These are phyloP conservation scores for Narcine bancroftii DNA, from an alignment of 2,113 vertebrate species.

Conservation along the genomic window DNA sequence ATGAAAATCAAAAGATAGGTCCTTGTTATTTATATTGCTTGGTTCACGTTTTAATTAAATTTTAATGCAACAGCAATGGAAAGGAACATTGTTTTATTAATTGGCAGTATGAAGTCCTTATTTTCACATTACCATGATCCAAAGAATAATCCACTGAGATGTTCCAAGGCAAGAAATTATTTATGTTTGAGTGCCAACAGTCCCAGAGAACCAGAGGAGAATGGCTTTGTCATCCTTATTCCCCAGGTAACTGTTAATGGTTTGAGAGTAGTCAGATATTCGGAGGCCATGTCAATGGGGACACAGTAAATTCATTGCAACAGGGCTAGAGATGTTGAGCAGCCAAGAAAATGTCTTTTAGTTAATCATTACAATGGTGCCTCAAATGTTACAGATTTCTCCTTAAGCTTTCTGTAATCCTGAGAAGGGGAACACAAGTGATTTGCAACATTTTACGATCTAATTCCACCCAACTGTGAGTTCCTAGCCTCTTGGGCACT, in stretches of 20 bases:
- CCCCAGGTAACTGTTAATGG: not conserved
- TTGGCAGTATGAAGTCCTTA: not conserved
- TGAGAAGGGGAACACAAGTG: not conserved
- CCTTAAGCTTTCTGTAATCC: too few relatives aligned
- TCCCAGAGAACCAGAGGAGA: not conserved
- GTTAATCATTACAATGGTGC: not conserved
- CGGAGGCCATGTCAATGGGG: not conserved
- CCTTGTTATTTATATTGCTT: not conserved
- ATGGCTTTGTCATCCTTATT: not conserved
- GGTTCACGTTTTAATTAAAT: slow-evolving; percentile 30
- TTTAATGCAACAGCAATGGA: slow-evolving; percentile 12
- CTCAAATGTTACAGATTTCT: not conserved
- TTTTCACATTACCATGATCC: not conserved
- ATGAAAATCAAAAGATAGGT: not conserved
- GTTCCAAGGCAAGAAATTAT: not conserved
- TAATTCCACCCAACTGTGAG: not conserved
- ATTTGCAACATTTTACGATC: not conserved
- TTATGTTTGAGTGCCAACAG: not conserved
- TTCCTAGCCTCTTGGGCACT: not conserved
- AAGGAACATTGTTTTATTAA: not conserved
- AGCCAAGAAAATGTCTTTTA: not conserved
- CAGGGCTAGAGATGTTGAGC: not conserved
- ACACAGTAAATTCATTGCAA: not conserved
- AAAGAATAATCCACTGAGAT: slow-evolving; percentile 7
- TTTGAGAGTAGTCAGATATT: not conserved